Percentiles rank a stretch among this genome's conserved stretches.
Conservation (phyloP, 2,888 invertebrate genomes). For the Orthosia gothica region DNA sequence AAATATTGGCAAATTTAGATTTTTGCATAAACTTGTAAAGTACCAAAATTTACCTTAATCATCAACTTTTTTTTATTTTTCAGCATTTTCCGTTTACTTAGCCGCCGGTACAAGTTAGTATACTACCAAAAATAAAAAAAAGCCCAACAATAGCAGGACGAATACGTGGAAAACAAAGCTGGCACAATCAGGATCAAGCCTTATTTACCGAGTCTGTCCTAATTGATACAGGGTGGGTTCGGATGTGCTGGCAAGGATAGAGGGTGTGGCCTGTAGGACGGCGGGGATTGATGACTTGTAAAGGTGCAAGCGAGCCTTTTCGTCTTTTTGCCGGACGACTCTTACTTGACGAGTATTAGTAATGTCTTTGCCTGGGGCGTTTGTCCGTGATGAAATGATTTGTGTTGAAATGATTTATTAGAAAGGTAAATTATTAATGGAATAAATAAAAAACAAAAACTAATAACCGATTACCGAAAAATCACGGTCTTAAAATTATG, state of each 20-base stretch:
- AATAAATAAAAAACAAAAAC: too few relatives aligned
- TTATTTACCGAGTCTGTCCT: constrained; percentile 85
- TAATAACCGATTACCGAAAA: too few relatives aligned
- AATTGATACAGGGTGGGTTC: constrained; percentile 86
- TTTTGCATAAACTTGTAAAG: too few relatives aligned
- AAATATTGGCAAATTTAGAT: too few relatives aligned
- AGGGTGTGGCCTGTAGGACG: constrained; percentile 67
- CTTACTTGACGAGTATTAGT: constrained; percentile 18
- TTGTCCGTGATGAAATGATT: neutral
- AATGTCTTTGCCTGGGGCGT: constrained; percentile 10
- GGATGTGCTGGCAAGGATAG: constrained; percentile 72
- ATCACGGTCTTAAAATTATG: too few relatives aligned
- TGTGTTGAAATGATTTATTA: neutral
- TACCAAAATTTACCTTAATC: too few relatives aligned
- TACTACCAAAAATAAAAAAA: constrained; percentile 62
- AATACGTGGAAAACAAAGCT: constrained; percentile 78
- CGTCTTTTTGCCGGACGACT: constrained; percentile 1
- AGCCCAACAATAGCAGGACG: constrained; percentile 39
- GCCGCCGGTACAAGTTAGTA: neutral
- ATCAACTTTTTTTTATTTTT: too few relatives aligned
- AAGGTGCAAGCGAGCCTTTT: constrained; percentile 18
- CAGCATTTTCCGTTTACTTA: too few relatives aligned
- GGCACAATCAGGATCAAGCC: constrained; percentile 81
- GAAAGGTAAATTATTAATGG: neutral
- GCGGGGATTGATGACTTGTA: constrained; percentile 65